Evolutionary conservation across 2,797 vertebrate genomes (phyloP).

Genomic region (Myotis vivesi): DNA sequence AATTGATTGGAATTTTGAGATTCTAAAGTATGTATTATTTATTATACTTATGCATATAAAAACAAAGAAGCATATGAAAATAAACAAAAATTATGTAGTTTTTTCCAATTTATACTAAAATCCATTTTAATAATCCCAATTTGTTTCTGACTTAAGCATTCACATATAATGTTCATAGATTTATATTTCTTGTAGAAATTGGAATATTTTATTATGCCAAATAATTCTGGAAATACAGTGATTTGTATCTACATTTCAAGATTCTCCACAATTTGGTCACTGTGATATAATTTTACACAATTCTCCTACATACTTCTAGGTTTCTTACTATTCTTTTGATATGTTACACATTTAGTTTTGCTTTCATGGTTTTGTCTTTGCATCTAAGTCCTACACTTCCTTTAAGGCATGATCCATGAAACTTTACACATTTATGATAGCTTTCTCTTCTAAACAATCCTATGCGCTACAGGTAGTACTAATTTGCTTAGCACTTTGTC

Average conservation of each 20-base stretch:
- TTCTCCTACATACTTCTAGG: neutral
- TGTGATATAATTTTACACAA: neutral
- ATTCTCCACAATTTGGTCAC: neutral
- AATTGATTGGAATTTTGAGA: constrained; percentile 56
- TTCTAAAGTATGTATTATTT: neutral
- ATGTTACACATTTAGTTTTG: neutral
- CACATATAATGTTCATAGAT: neutral
- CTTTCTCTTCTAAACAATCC: neutral
- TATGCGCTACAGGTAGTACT: neutral
- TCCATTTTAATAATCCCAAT: constrained; percentile 14
- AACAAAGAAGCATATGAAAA: constrained; percentile 13
- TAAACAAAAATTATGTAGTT: neutral
- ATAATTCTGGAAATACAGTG: neutral
- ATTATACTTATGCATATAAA: neutral
- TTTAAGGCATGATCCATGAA: neutral
- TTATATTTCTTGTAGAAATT: neutral
- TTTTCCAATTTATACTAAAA: constrained; percentile 22
- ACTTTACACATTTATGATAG: neutral
- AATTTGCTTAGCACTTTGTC: neutral
- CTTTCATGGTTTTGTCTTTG: neutral
- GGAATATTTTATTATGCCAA: constrained; percentile 2
- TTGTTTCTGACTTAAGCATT: constrained; percentile 37
- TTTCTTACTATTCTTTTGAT: neutral
- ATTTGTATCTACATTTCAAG: neutral
- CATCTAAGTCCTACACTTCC: neutral